Percentiles rank a stretch among this genome's conserved stretches.
These are phyloP conservation scores for Cremastinae sp. DNA, from an alignment of 2,888 invertebrate species.

Conservation along the genomic window DNA sequence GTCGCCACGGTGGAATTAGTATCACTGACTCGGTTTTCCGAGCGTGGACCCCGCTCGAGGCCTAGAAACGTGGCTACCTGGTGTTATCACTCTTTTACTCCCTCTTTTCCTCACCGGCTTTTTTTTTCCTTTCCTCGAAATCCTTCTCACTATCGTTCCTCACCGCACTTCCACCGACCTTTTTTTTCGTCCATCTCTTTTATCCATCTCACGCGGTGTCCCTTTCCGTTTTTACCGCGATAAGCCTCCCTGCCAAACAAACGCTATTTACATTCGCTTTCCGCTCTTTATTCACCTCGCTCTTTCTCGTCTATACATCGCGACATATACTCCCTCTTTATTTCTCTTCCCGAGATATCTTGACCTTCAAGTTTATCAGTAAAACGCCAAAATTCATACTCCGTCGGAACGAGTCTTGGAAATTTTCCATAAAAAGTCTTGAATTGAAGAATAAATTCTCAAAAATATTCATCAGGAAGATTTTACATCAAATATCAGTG, in stretches of 20 bases:
- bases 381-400: too few relatives aligned
- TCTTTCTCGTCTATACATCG: conserved; percentile 18
- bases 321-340: too few relatives aligned
- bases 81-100: conserved; percentile 68
- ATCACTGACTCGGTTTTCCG: conserved; percentile 71
- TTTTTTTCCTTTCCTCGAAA: conserved; percentile 41
- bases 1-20: conserved; percentile 68
- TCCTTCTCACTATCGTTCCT: conserved; percentile 33
- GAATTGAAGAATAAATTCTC: too few relatives aligned
- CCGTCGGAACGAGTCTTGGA: too few relatives aligned
- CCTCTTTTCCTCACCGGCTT: conserved; percentile 33
- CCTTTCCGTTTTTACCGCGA: conserved; percentile 44
- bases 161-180: conserved; percentile 45
- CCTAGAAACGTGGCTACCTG: conserved; percentile 70
- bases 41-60: conserved; percentile 58
- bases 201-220: conserved; percentile 40
- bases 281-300: conserved; percentile 18
- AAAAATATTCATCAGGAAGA: too few relatives aligned
- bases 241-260: conserved; percentile 67
- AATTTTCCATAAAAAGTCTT: too few relatives aligned
- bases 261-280: conserved; percentile 56
- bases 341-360: conserved; percentile 1
- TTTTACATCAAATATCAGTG: too few relatives aligned
- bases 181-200: conserved; percentile 44
- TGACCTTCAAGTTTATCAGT: neutral